Base-by-base conservation (phyloP, 2,888 invertebrate species). In the Rhagonycha lutea region DNA sequence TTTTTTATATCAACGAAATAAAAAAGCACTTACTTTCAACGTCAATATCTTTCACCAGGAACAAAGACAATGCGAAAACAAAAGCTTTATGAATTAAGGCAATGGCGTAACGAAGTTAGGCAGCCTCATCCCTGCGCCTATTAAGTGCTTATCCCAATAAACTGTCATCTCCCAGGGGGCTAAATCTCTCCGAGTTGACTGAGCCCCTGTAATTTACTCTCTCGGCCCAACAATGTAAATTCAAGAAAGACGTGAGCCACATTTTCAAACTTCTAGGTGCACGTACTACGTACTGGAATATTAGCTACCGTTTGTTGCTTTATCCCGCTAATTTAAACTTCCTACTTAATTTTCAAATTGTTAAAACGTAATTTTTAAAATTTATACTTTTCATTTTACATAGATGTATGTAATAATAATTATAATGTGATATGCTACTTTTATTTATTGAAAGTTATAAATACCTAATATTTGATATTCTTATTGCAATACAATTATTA, bases 141-240 rank as follows among this genome's bases (percentile, higher is more conserved):
- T 86, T 86, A 86, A 86, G 86, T 86, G 86, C 86, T 86, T 86
- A 86, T 86, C 86, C 86, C 86, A 85, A 86, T 86, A 86, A 86
- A 86, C 86, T 86, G 86, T 86, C 86, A 86, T 86, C 84, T 86
- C 86, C 83, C 85, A 81, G 80, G 85, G 83, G 85, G 82, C 82
- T 78, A 82, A 84, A 81, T 80, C 80, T 81, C 83, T 83, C 81
- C 79, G 80, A 81, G 83, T 83, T 80, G 82, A 81, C 82, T 83
- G 83, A 84, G 83, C 83, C 85, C 83, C 82, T 84, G 85, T 85
- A 86, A 86, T 86, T 85, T 85, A 85, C 85, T 83, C 85, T 80
- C 82, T 80, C 80, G 80, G 78, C 78, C 76, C 84, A 81, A 84
- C 85, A 85, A 85, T 86, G 85, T 85, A 86, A 86, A 86, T 86